Evolutionary conservation across 2,888 invertebrate species (phyloP).

Genomic region (Blera fallax): DNA sequence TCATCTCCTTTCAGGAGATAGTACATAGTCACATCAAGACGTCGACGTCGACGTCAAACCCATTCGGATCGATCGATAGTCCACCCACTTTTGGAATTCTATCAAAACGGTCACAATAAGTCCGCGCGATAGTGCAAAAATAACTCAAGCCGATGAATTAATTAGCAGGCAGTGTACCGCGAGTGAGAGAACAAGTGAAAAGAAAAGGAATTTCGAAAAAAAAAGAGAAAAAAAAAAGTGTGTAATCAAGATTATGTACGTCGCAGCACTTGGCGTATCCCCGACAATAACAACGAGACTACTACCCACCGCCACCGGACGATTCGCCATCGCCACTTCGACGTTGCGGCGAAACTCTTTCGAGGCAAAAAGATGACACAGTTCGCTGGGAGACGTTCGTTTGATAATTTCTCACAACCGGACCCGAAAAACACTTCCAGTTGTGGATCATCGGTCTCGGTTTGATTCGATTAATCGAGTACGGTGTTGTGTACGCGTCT

Average conservation of each 20-base stretch:
- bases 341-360: constrained; percentile 57
- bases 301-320: constrained; percentile 58
- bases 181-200: constrained; percentile 48
- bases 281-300: constrained; percentile 50
- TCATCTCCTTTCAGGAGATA: constrained; percentile 45
- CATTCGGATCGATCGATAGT: constrained; percentile 68
- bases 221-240: constrained; percentile 22
- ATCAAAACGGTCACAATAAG: constrained; percentile 1
- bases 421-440: constrained; percentile 36
- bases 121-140: constrained; percentile 39
- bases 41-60: constrained; percentile 42
- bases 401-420: constrained; percentile 67
- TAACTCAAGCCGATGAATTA: constrained; percentile 35
- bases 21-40: constrained; percentile 43
- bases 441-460: constrained; percentile 25
- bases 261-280: constrained; percentile 59
- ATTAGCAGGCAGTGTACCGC: constrained; percentile 4
- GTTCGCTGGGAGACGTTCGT: constrained; percentile 68
- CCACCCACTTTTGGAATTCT: constrained; percentile 46
- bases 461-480: constrained; percentile 37
- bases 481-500: constrained; percentile 23
- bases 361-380: constrained; percentile 71
- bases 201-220: not conserved
- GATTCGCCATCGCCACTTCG: constrained; percentile 38
- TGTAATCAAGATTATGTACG: constrained; percentile 64